phyloP scores from a whole-genome alignment of 2,797 vertebrate genomes.

The Sarcophilus harrisii region DNA sequence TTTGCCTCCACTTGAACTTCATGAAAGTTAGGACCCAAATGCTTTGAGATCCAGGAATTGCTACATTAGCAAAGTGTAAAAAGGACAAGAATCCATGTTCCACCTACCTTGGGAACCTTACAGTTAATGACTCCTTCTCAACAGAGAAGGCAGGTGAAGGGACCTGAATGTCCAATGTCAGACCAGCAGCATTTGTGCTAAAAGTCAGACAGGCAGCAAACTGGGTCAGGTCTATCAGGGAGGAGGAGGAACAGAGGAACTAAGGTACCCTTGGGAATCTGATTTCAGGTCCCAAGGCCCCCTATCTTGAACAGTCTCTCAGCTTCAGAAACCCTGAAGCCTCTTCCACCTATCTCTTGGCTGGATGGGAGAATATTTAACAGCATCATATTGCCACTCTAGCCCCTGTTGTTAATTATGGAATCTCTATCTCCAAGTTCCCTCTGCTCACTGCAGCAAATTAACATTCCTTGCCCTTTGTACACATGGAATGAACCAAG shows the following conservation, averaged over 20 bases:
- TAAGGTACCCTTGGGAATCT: not conserved
- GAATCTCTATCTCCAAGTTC: conserved; percentile 35
- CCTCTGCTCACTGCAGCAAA: conserved; percentile 57
- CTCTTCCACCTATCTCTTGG: not conserved
- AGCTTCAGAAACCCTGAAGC: not conserved
- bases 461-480: conserved; percentile 64
- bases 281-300: not conserved
- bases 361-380: conserved; percentile 8
- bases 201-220: not conserved
- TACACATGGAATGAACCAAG: conserved; percentile 13
- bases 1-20: not conserved
- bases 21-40: not conserved
- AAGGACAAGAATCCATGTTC: not conserved
- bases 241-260: not conserved
- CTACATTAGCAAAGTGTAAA: not conserved
- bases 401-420: conserved; percentile 66
- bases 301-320: not conserved
- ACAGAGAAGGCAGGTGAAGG: not conserved
- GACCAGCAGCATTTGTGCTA: not conserved
- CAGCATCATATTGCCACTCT: conserved; percentile 32
- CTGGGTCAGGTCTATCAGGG: not conserved
- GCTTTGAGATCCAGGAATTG: not conserved
- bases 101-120: not conserved
- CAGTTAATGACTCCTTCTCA: not conserved
- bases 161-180: not conserved